Conservation (phyloP, 2,888 invertebrate species). For the Aporophyla nigra region DNA sequence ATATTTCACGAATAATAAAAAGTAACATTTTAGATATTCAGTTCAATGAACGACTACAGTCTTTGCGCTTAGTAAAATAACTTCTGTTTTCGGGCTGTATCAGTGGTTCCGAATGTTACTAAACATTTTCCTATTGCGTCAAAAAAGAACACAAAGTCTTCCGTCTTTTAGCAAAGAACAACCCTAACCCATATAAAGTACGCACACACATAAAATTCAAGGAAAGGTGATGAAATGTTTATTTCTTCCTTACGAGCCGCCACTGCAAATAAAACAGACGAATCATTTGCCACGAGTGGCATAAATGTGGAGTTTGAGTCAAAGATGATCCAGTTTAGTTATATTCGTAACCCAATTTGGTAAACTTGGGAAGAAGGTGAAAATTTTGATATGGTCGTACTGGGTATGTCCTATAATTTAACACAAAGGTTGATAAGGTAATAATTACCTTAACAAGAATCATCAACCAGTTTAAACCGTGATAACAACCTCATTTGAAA, state of each 20-base stretch:
- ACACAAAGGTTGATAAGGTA: too few species aligned
- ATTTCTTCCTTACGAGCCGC: conserved; percentile 15
- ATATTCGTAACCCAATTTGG: not conserved
- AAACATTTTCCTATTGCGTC: not conserved
- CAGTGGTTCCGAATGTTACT: not conserved
- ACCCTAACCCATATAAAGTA: conserved; percentile 1
- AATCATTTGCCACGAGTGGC: conserved; percentile 33
- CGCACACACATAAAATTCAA: conserved; percentile 18
- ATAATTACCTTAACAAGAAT: not conserved
- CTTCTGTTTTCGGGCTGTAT: not conserved
- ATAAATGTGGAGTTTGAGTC: too few species aligned
- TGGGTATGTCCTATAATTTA: not conserved
- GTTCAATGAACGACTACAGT: not conserved
- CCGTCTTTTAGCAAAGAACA: not conserved
- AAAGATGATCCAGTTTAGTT: not conserved
- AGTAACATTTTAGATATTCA: not conserved
- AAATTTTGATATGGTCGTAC: not conserved
- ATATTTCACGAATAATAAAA: not conserved
- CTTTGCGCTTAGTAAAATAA: not conserved
- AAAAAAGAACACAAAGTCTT: not conserved
- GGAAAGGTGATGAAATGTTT: conserved; percentile 28
- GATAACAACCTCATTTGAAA: not conserved
- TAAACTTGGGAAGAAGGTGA: not conserved
- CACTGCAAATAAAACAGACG: not conserved
- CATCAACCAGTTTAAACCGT: not conserved